Base-by-base conservation (phyloP, 2,113 vertebrate genomes). In the Sapayoa aenigma region DNA sequence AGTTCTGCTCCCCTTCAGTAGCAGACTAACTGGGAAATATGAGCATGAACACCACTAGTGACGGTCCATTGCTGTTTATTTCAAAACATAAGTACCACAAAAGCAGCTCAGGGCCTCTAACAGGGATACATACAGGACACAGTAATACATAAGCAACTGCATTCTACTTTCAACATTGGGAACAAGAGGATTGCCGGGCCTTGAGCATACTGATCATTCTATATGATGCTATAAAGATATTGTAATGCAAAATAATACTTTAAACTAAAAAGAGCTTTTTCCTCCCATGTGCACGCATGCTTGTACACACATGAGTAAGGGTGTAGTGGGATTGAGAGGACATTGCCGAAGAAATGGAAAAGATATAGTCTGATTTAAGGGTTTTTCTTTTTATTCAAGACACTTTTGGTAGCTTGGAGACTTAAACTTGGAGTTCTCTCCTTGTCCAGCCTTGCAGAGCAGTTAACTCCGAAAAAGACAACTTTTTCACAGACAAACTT, bases 41-140 rank as follows among this genome's bases (percentile, higher is more conserved):
- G 5, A 78, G 20, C 28, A 42, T 12, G 22, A 68, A 5, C 12
- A 65, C 3, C 9, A 65, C 37, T 22, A 60, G 10, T 39, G 31
- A 53, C n/a, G 13, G 53, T 49, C 37, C 47, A 59, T 8, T 53
- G 42, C n/a, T 27, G 20, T 47, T 87, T 47, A 35, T 46, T 41
- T 63, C 27, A 52, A 74, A 94, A 46, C 4, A 1, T 31, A 31
- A 86, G 30, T 55, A 53, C 23, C 9, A 42, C 6, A 9, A 89
- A 63, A 69, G 12, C 14, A 84, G 77, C 18, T 53, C 47, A 52
- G 42, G 63, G 44, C 12, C 35, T 81, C 39, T 46, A 42, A 41
- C 7, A 46, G 25, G 5, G n/a, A 22, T 42, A 63, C 2, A 12
- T 33, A 56, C 14, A 33, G 39, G 3, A 4, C 2, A 0, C 27